phyloP scores from a whole-genome alignment of 2,888 invertebrate genomes.

The Hymenopus coronatus region DNA sequence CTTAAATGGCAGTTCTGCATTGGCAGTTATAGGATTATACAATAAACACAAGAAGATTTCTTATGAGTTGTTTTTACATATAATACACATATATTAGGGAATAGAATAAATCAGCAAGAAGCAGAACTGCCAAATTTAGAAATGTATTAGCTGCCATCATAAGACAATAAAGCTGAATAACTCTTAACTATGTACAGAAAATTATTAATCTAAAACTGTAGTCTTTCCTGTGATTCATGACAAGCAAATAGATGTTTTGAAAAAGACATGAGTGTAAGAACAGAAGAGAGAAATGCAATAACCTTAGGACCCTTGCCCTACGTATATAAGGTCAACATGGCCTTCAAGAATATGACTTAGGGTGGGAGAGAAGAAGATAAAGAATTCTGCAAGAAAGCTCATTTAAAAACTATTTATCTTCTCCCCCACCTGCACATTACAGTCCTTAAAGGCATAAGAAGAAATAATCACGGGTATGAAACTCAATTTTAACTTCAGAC shows the following conservation, averaged over 20 bases:
- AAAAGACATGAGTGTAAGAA: neutral
- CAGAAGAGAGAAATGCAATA: neutral
- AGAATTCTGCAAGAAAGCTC: neutral
- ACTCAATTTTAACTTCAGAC: conserved; percentile 27
- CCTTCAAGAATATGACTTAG: neutral
- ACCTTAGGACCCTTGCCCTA: neutral
- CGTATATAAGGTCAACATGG: neutral
- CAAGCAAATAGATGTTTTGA: neutral
- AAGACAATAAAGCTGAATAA: conserved; percentile 5
- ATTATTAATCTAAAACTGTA: neutral
- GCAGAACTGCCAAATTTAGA: neutral
- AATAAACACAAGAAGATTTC: neutral
- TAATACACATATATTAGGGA: neutral
- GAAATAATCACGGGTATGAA: conserved; percentile 32
- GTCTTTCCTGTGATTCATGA: neutral
- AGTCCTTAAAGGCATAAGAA: neutral
- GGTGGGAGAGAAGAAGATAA: neutral
- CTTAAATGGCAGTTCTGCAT: neutral
- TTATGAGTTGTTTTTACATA: neutral
- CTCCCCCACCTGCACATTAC: neutral
- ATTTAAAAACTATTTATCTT: neutral
- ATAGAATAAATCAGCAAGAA: neutral
- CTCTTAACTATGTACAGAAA: neutral
- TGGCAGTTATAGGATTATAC: neutral
- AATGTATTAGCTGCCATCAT: conserved; percentile 10